These are phyloP conservation scores for Nasonia oneida DNA, from an alignment of 2,888 invertebrate genomes.

Conservation along the genomic window DNA sequence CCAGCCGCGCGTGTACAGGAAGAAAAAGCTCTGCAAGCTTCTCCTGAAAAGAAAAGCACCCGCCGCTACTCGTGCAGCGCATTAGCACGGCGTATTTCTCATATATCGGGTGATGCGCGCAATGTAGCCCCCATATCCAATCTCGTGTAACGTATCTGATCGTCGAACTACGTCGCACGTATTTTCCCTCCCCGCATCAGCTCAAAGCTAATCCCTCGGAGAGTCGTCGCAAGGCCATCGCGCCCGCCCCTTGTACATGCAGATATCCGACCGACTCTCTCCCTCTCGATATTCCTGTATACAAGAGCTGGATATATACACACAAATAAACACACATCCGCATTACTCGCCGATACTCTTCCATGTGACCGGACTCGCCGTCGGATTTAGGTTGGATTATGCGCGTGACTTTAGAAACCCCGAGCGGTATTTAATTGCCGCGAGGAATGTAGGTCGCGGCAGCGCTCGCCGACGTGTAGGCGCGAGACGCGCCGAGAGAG, in stretches of 20 bases:
- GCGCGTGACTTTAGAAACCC: slow-evolving; percentile 70
- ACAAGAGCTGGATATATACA: neutral
- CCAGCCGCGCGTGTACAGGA: no score
- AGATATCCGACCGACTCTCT: neutral
- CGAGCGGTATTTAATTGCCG: slow-evolving; percentile 66
- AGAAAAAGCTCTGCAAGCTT: no score
- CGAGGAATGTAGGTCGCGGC: slow-evolving; percentile 65
- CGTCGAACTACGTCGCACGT: neutral
- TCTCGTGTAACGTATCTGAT: no score
- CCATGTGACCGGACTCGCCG: slow-evolving; percentile 55
- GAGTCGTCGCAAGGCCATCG: neutral
- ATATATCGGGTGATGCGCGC: no score
- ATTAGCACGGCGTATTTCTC: no score
- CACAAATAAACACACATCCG: neutral
- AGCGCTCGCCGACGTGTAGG: neutral
- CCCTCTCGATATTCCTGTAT: neutral
- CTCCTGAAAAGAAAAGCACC: no score
- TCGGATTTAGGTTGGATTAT: slow-evolving; percentile 72
- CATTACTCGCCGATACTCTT: slow-evolving; percentile 45
- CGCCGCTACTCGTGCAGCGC: no score
- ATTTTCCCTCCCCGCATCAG: neutral
- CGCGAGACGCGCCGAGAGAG: neutral
- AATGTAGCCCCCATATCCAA: no score
- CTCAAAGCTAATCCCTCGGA: neutral
- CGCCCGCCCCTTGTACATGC: neutral